Evolutionary conservation across 1,140 invertebrate genomes (phyloP).

Genomic region (Drosophila micromelanica): DNA sequence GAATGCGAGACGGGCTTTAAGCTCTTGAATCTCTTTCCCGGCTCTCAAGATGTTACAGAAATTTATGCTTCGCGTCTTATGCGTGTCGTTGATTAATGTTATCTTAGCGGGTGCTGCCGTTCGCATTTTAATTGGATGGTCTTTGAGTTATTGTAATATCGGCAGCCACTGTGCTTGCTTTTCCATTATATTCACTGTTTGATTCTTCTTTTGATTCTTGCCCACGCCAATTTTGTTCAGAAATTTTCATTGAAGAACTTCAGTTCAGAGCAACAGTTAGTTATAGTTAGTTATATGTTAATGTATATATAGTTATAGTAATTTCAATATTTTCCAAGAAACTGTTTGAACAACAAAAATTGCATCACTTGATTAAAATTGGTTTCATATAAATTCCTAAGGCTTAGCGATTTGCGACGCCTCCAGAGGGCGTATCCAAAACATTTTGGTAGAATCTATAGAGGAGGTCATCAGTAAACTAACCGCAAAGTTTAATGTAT

Average conservation of each 20-base stretch:
- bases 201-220: slow-evolving; percentile 9
- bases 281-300: not conserved
- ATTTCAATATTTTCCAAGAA: too few relatives aligned
- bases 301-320: too few relatives aligned
- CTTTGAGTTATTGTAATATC: slow-evolving; percentile 7
- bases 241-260: not conserved
- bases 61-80: slow-evolving; percentile 19
- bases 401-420: too few relatives aligned
- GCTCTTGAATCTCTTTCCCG: slow-evolving; percentile 17
- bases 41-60: slow-evolving; percentile 48
- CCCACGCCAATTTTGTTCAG: slow-evolving; percentile 8
- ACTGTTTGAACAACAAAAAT: too few relatives aligned
- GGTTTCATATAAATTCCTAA: too few relatives aligned
- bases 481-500: too few relatives aligned
- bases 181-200: not conserved
- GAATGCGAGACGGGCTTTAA: slow-evolving; percentile 12
- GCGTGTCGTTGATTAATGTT: slow-evolving; percentile 67
- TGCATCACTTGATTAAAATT: too few relatives aligned
- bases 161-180: not conserved
- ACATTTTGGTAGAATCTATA: too few relatives aligned
- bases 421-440: too few relatives aligned
- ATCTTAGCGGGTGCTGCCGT: slow-evolving; percentile 17
- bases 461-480: too few relatives aligned
- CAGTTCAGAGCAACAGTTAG: not conserved
- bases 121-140: slow-evolving; percentile 46